phyloP scores from a whole-genome alignment of 2,888 invertebrate species.

The Pollenia amentaria region DNA sequence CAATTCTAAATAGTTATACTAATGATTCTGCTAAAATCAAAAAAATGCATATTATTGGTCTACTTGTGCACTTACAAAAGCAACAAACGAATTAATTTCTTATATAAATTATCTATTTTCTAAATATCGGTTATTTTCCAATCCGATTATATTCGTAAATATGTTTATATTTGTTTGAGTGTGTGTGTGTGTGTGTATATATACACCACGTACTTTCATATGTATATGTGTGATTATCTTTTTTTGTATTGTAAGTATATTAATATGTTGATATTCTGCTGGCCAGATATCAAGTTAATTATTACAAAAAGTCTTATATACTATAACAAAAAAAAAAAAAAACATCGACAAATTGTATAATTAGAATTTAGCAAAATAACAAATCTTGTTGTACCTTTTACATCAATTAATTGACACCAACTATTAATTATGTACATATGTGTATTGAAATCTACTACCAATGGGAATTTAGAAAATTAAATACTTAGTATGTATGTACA shows the following conservation, averaged over 20 bases:
- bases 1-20: not conserved
- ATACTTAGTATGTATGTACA: no score
- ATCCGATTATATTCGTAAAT: not conserved
- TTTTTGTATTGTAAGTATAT: not conserved
- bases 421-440: no score
- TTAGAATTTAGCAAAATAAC: no score
- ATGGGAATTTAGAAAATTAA: no score
- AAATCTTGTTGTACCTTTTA: no score
- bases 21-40: constrained; percentile 15
- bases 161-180: not conserved
- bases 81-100: not conserved
- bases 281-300: constrained; percentile 54
- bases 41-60: constrained; percentile 5
- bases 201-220: not conserved
- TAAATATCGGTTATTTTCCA: not conserved
- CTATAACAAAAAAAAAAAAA: no score
- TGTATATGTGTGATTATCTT: not conserved
- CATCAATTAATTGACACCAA: no score
- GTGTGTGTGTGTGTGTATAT: not conserved
- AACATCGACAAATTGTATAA: no score
- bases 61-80: constrained; percentile 3
- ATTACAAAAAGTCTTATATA: no score
- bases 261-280: constrained; percentile 52
- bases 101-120: constrained; percentile 18
- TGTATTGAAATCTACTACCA: no score